Percentiles rank a stretch among this genome's conserved stretches.
These are phyloP conservation scores for Chydorus sphaericus DNA, from an alignment of 2,888 invertebrate species.

Conservation along the genomic window DNA sequence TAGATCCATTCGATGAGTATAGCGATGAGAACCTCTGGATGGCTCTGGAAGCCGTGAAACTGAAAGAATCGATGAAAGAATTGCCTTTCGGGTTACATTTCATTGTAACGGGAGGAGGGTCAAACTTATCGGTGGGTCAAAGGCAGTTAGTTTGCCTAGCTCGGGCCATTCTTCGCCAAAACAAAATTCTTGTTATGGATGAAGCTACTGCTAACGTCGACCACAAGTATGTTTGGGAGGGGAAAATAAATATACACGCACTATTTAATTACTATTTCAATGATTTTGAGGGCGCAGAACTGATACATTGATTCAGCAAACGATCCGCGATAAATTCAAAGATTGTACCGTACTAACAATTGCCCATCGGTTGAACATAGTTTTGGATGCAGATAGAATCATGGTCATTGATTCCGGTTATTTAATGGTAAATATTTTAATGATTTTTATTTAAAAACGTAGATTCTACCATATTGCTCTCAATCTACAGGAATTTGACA, in stretches of 20 bases:
- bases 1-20: constrained; percentile 75
- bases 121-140: constrained; percentile 79
- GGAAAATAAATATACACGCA: too few species aligned
- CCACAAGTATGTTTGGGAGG: constrained; percentile 50
- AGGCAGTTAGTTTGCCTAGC: constrained; percentile 79
- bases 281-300: too few species aligned
- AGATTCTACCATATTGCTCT: too few species aligned
- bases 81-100: constrained; percentile 25
- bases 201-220: constrained; percentile 91
- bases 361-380: constrained; percentile 78
- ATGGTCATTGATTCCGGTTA: constrained; percentile 72
- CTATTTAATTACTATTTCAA: too few species aligned
- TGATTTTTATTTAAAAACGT: too few species aligned
- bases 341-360: constrained; percentile 79
- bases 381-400: constrained; percentile 81
- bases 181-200: constrained; percentile 70
- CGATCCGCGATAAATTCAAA: constrained; percentile 62
- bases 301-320: constrained; percentile 67
- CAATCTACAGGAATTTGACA: constrained; percentile 47
- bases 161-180: constrained; percentile 67
- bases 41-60: constrained; percentile 55
- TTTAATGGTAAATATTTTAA: constrained; percentile 39
- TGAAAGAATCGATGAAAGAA: constrained; percentile 22
- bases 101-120: constrained; percentile 45
- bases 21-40: constrained; percentile 65